Percentiles rank a stretch among this genome's conserved stretches.
Evolutionary conservation across 2,113 vertebrate genomes (phyloP).

Genomic region (Aspidoscelis tigris): DNA sequence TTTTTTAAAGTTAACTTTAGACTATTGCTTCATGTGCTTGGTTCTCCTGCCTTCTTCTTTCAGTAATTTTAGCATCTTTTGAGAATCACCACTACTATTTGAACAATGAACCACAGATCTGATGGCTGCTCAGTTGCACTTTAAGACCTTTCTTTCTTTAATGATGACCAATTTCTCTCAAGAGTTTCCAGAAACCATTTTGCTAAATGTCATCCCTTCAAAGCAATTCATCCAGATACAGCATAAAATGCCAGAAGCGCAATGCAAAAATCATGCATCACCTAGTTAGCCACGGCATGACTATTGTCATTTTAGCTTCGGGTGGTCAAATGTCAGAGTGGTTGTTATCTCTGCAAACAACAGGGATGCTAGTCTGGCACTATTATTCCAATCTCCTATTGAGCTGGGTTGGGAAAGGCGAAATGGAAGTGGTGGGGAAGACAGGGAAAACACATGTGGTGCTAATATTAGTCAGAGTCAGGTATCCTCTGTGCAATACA

Average conservation of each 20-base stretch:
- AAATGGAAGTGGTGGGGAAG: neutral
- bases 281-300: conserved; percentile 46
- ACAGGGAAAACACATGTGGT: neutral
- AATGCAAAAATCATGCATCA: conserved; percentile 50
- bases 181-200: conserved; percentile 51
- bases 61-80: conserved; percentile 13
- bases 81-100: conserved; percentile 52
- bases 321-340: conserved; percentile 51
- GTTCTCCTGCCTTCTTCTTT: too few species aligned
- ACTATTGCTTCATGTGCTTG: neutral
- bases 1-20: neutral
- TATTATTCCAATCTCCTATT: conserved; percentile 26
- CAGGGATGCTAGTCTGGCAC: neutral
- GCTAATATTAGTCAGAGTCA: neutral
- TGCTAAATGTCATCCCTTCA: conserved; percentile 34
- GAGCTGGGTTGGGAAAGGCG: conserved; percentile 34
- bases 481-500: neutral
- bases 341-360: conserved; percentile 20
- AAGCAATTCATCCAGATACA: conserved; percentile 49
- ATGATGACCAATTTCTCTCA: conserved; percentile 57
- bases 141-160: conserved; percentile 57
- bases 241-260: conserved; percentile 35
- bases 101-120: conserved; percentile 49
- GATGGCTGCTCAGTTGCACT: conserved; percentile 55
- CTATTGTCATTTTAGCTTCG: conserved; percentile 37